Evolutionary conservation across 2,888 invertebrate genomes (phyloP).

Genomic region (Calameuta filiformis): DNA sequence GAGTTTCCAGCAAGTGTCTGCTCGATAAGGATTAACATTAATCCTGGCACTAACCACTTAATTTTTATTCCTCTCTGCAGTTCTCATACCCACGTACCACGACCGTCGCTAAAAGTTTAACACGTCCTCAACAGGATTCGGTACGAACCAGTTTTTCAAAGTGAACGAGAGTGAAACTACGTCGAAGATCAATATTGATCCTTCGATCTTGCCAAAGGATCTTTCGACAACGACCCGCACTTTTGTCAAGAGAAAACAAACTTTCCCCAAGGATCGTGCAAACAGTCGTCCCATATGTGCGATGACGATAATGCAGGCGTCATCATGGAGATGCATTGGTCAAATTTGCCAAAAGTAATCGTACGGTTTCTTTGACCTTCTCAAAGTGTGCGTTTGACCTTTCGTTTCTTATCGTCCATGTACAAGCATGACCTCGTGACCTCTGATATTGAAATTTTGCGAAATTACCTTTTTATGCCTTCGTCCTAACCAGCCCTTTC

Average conservation of each 20-base stretch:
- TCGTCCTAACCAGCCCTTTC: background rate
- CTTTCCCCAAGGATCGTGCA: background rate
- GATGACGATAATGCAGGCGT: slow-evolving; percentile 8
- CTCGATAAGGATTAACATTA: background rate
- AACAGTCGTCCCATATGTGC: background rate
- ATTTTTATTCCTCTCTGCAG: background rate
- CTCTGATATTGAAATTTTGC: background rate
- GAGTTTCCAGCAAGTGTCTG: background rate
- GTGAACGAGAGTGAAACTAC: slow-evolving; percentile 8
- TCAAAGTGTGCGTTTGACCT: background rate
- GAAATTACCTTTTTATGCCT: background rate
- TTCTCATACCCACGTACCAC: background rate
- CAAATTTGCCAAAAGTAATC: slow-evolving; percentile 14
- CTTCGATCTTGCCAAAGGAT: background rate
- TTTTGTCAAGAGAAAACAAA: background rate
- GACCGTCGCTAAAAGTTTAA: background rate
- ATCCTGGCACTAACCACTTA: background rate
- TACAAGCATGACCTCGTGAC: background rate
- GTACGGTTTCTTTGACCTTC: slow-evolving; percentile 9
- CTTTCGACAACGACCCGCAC: background rate
- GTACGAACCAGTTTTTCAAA: background rate
- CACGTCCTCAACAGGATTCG: background rate
- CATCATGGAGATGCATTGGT: slow-evolving; percentile 9
- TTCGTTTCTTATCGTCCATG: background rate
- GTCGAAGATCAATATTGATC: slow-evolving; percentile 1